Evolutionary conservation across 1,140 invertebrate genomes (phyloP).

Genomic region (Chionoecetes opilio): DNA sequence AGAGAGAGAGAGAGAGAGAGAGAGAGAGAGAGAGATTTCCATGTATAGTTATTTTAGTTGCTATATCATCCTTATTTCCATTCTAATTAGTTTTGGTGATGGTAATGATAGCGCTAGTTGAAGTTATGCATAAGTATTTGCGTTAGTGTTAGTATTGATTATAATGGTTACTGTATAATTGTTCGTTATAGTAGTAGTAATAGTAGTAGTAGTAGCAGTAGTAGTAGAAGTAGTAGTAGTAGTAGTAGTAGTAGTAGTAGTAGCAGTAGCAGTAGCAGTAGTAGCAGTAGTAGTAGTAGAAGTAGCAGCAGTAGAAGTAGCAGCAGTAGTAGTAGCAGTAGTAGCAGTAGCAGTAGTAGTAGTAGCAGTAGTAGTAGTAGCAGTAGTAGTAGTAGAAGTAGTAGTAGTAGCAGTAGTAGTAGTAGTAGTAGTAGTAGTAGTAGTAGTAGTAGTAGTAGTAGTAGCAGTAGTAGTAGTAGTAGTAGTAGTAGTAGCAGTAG

Average conservation of each 20-base stretch:
- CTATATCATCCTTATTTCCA: too few relatives aligned
- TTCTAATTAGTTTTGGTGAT: too few relatives aligned
- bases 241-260: neutral
- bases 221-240: neutral
- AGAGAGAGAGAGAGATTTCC: neutral
- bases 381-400: conserved; percentile 8
- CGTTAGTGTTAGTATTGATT: too few relatives aligned
- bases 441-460: conserved; percentile 32
- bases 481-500: conserved; percentile 32
- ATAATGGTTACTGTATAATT: too few relatives aligned
- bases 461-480: conserved; percentile 32
- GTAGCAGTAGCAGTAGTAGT: neutral
- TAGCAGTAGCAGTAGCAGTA: neutral
- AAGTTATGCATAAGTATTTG: too few relatives aligned
- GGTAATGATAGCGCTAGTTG: too few relatives aligned
- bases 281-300: neutral
- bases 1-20: conserved; percentile 6
- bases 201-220: neutral
- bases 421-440: conserved; percentile 32
- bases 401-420: conserved; percentile 32
- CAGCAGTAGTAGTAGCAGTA: conserved; percentile 32
- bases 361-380: neutral
- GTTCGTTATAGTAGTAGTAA: neutral
- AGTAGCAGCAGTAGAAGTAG: conserved; percentile 9
- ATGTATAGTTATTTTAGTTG: neutral